Evolutionary conservation across 2,888 invertebrate genomes (phyloP), one percentile per base, ranked within the genome.

Genomic region (Ceramica pisi): DNA sequence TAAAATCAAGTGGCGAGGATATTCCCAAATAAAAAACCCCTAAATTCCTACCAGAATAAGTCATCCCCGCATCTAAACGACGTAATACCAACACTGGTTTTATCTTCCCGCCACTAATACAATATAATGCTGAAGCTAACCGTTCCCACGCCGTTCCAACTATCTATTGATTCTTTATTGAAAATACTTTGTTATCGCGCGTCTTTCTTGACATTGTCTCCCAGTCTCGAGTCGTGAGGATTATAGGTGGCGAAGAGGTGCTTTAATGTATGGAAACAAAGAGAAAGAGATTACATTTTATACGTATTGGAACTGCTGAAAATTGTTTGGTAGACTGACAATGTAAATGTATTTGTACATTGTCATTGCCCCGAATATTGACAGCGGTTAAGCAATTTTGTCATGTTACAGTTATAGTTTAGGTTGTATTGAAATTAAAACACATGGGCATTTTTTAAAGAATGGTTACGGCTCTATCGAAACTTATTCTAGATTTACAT

Each of bases 31-130:
- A 1, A 31, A 0, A 12, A 4, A 21, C 12, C 59, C 74, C 2
- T 56, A 68, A 56, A 31, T 12, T 68, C 16, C 46, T 19, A 21
- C 44, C 83, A 86, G 88, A 87, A 88, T 88, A 86, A 70, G 80
- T 51, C 75, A 46, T 35, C 51, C 8, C 41, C 23, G 59, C 74
- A 67, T 70, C 67, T 60, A 61, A 75, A 76, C 82, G 78, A 75
- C n/a, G 73, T 72, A 84, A 75, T 80, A 83, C 67, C 75, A 35
- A 82, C 79, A 66, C 81, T 84, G 84, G 85, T 86, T 86, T 88
- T 90, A 90, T 90, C 89, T 89, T 80, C 78, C 75, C 72, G 84
- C 85, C 75, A 79, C 90, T 89, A 90, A 90, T 88, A 88, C 87
- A 88, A 87, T 88, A 90, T 89, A 82, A 90, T 87, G 85, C 83